These are phyloP conservation scores for Phenganax marumi DNA, from an alignment of 92 coral and sea anemone species.

Conservation along the genomic window DNA sequence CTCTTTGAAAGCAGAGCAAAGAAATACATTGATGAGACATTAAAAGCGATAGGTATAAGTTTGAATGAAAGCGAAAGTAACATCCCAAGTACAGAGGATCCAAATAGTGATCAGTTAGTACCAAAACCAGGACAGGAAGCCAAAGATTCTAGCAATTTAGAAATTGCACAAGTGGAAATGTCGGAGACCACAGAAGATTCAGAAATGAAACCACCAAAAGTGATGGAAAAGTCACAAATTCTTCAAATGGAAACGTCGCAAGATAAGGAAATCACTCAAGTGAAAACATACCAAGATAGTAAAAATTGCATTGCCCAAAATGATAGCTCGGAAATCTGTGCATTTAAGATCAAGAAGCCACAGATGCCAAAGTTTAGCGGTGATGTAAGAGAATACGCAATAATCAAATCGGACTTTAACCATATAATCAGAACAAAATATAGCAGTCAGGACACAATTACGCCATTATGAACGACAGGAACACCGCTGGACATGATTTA, in stretches of 20 bases:
- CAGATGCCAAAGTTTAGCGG: conserved; percentile 49
- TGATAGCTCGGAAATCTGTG: conserved; percentile 17
- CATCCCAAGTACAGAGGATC: no score
- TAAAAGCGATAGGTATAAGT: not conserved
- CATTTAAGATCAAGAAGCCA: conserved; percentile 57
- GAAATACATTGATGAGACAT: not conserved
- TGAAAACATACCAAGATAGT: not conserved
- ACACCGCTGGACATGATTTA: conserved; percentile 42
- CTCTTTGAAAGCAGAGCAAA: conserved; percentile 47
- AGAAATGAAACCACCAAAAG: no score
- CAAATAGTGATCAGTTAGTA: no score
- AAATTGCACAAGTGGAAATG: no score
- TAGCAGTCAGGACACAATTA: conserved; percentile 40
- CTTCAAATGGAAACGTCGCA: no score
- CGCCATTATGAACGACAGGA: conserved; percentile 16
- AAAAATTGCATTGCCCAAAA: not conserved
- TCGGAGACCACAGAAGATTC: no score
- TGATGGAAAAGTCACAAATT: no score
- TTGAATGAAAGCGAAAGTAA: no score
- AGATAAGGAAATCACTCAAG: not conserved
- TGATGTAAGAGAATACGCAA: conserved; percentile 43
- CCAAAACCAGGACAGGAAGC: no score
- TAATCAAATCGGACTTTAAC: conserved; percentile 16
- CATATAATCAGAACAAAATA: conserved; percentile 16
- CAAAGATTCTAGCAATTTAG: no score